phyloP scores from a whole-genome alignment of 2,797 vertebrate species.

The Enteromius treurensis region DNA sequence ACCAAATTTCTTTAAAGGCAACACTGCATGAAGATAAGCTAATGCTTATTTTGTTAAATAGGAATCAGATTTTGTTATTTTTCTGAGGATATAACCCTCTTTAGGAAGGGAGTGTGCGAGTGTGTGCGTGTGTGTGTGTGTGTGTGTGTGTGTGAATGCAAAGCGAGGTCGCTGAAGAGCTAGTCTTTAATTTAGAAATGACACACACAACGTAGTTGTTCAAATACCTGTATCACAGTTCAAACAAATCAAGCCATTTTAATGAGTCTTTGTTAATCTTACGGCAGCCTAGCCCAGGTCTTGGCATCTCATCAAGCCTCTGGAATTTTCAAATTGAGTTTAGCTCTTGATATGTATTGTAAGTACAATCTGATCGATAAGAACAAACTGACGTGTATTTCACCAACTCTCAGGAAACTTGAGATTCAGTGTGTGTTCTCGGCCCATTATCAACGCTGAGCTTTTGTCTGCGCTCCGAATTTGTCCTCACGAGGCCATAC shows the following conservation, averaged over 20 bases:
- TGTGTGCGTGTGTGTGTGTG: background rate
- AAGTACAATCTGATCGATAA: constrained; percentile 45
- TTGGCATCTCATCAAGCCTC: constrained; percentile 16
- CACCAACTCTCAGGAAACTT: constrained; percentile 67
- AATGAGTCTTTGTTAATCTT: constrained; percentile 17
- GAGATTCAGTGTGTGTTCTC: constrained; percentile 54
- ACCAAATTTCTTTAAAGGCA: constrained; percentile 71
- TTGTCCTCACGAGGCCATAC: constrained; percentile 35
- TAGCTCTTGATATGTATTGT: constrained; percentile 45
- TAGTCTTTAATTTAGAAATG: constrained; percentile 25
- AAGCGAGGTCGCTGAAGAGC: constrained; percentile 26
- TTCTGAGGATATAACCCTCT: constrained; percentile 39
- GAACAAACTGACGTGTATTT: constrained; percentile 41
- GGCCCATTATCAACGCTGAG: constrained; percentile 45
- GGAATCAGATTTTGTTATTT: constrained; percentile 41
- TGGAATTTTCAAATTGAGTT: constrained; percentile 28
- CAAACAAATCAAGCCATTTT: constrained; percentile 16
- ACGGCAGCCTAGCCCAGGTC: constrained; percentile 14
- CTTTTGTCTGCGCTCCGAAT: constrained; percentile 29
- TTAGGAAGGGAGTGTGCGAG: background rate
- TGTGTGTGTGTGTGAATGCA: constrained; percentile 8
- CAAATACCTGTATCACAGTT: constrained; percentile 1
- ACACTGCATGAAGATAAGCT: constrained; percentile 77
- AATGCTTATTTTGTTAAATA: constrained; percentile 68
- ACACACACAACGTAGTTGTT: constrained; percentile 3